These are phyloP conservation scores for Smittia aterrima DNA, from an alignment of 2,888 invertebrate species.

Conservation along the genomic window DNA sequence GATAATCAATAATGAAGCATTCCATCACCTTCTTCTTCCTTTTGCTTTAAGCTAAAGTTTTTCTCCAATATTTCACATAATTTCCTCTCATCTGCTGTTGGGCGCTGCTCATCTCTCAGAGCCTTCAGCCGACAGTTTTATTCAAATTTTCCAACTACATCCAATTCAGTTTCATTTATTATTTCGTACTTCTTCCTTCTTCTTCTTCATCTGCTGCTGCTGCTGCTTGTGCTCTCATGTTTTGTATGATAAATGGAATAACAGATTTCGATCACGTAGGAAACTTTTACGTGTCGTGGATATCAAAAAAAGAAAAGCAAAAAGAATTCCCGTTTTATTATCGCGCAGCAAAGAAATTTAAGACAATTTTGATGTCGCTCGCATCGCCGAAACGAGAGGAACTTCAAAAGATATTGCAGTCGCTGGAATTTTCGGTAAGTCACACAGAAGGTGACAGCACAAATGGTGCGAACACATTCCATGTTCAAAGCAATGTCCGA, in stretches of 20 bases:
- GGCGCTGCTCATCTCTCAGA: neutral
- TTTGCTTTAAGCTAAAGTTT: neutral
- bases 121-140: neutral
- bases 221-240: neutral
- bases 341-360: constrained; percentile 17
- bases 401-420: constrained; percentile 7
- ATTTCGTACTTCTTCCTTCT: constrained; percentile 5
- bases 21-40: neutral
- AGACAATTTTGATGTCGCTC: neutral
- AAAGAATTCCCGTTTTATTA: constrained; percentile 28
- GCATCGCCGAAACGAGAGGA: neutral
- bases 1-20: constrained; percentile 3
- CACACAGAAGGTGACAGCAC: neutral
- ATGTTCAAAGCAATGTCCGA: neutral
- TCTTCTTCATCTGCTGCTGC: neutral
- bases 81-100: neutral
- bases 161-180: constrained; percentile 26
- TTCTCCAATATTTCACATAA: neutral
- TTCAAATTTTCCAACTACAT: constrained; percentile 29
- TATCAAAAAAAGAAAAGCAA: constrained; percentile 30
- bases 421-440: constrained; percentile 16
- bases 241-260: constrained; percentile 37
- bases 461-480: neutral
- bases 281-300: constrained; percentile 39
- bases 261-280: constrained; percentile 36